Percentiles rank a stretch among this genome's conserved stretches.
phyloP scores from a whole-genome alignment of 1,140 invertebrate species.

The Pectinophora gossypiella region DNA sequence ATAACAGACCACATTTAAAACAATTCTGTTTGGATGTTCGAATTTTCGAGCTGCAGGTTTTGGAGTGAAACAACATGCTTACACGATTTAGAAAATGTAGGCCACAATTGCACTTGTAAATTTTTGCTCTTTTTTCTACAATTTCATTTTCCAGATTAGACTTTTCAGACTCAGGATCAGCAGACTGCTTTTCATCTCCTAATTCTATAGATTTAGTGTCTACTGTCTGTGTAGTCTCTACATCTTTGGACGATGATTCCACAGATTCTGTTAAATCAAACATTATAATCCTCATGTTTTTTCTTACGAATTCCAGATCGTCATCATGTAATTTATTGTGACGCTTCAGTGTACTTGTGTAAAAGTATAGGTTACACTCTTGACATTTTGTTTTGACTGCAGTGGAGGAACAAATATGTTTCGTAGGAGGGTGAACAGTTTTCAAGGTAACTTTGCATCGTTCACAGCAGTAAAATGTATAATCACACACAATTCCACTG shows the following conservation, averaged over 20 bases:
- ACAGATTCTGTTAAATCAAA: not conserved
- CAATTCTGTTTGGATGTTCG: conserved; percentile 32
- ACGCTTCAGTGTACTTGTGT: conserved; percentile 21
- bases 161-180: no score
- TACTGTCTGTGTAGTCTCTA: not conserved
- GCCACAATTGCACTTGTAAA: conserved; percentile 48
- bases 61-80: conserved; percentile 25
- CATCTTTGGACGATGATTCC: not conserved
- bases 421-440: conserved; percentile 13
- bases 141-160: not conserved
- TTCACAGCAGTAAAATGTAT: conserved; percentile 37
- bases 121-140: conserved; percentile 11
- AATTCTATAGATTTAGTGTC: not conserved
- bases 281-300: not conserved
- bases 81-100: conserved; percentile 37
- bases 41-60: conserved; percentile 17
- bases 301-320: conserved; percentile 28
- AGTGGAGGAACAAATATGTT: conserved; percentile 30
- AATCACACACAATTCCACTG: conserved; percentile 35
- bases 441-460: conserved; percentile 35
- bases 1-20: conserved; percentile 42
- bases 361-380: conserved; percentile 37
- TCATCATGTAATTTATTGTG: conserved; percentile 33
- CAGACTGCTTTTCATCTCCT: not conserved
- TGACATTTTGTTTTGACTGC: conserved; percentile 28